Evolutionary conservation across 2,113 vertebrate species (phyloP).

Genomic region (Hassar affinis): DNA sequence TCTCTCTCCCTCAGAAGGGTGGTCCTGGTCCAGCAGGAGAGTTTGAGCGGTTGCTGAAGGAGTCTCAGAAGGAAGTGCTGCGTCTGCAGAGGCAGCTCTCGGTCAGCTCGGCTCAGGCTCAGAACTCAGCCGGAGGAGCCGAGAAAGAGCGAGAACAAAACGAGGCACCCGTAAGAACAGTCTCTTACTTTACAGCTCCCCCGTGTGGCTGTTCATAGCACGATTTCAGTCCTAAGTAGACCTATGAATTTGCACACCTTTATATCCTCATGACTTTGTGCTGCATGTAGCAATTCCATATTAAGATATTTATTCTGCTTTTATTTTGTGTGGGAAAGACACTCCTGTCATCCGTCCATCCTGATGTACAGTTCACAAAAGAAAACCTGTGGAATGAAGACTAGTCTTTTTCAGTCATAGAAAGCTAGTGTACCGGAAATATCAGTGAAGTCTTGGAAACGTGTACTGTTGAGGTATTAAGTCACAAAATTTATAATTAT

Average conservation of each 20-base stretch:
- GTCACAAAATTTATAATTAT: neutral
- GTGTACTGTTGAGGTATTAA: neutral
- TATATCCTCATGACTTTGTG: neutral
- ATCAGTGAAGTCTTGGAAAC: neutral
- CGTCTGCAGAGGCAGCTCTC: constrained; percentile 93
- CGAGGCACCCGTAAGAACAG: constrained; percentile 35
- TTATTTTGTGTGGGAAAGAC: neutral
- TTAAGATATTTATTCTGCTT: neutral
- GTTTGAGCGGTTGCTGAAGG: constrained; percentile 84
- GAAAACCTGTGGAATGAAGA: neutral
- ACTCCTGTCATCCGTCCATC: neutral
- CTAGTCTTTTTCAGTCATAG: neutral
- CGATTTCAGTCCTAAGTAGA: neutral
- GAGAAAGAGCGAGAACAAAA: constrained; percentile 43
- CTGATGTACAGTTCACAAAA: neutral
- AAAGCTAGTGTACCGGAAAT: neutral
- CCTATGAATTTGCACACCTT: neutral
- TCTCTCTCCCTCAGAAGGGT: constrained; percentile 50
- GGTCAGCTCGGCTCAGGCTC: constrained; percentile 65
- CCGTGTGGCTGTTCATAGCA: neutral
- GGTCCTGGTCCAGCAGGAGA: constrained; percentile 69
- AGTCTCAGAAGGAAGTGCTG: constrained; percentile 92
- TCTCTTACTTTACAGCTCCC: neutral
- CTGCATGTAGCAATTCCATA: neutral
- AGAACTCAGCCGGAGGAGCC: constrained; percentile 7